These are phyloP conservation scores for Cyanoliseus patagonus DNA, from an alignment of 2,113 vertebrate genomes.

Conservation along the genomic window DNA sequence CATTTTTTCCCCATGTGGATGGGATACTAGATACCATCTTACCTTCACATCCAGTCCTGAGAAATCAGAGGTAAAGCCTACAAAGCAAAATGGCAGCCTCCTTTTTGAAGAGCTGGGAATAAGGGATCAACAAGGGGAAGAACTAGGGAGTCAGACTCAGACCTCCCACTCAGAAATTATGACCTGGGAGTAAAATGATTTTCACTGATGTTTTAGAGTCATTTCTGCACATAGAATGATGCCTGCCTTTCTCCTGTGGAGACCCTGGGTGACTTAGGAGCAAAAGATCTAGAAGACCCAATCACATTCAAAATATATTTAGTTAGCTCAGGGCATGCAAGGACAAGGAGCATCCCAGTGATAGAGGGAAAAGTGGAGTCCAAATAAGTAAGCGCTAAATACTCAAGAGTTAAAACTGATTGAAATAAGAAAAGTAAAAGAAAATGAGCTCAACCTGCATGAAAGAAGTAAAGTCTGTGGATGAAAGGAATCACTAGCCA, in stretches of 20 bases:
- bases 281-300: background rate
- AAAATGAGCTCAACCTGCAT: background rate
- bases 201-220: background rate
- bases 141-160: background rate
- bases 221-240: background rate
- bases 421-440: background rate
- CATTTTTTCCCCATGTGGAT: background rate
- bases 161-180: background rate
- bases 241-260: background rate
- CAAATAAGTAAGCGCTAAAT: background rate
- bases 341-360: background rate
- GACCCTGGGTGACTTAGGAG: background rate
- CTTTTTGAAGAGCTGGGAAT: background rate
- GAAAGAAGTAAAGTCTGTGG: background rate
- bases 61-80: background rate
- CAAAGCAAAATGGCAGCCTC: background rate
- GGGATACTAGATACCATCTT: background rate
- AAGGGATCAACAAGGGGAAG: background rate
- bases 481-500: background rate
- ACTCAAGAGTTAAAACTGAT: background rate
- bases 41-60: background rate
- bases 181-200: background rate
- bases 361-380: background rate
- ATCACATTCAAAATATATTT: background rate
- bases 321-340: background rate